Evolutionary conservation across 2,888 invertebrate species (phyloP).

Genomic region (Tupiocoris notatus): DNA sequence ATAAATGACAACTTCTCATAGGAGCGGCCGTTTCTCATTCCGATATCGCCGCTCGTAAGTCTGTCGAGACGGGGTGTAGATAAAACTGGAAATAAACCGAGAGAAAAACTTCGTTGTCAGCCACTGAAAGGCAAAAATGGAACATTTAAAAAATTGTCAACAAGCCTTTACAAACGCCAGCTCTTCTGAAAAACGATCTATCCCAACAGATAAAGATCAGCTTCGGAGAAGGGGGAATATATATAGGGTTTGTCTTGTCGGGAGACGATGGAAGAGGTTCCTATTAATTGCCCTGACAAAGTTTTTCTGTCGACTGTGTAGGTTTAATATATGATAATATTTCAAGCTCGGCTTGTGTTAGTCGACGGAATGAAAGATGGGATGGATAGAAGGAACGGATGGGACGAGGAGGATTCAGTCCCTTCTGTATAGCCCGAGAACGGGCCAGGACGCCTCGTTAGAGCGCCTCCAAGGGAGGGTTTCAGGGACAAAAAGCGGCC

Average conservation of each 20-base stretch:
- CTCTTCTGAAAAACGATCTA: constrained; percentile 38
- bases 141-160: constrained; percentile 41
- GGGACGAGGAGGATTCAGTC: not conserved
- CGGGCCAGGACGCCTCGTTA: constrained; percentile 41
- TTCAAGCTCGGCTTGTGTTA: constrained; percentile 40
- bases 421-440: constrained; percentile 28
- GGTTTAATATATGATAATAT: constrained; percentile 42
- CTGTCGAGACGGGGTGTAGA: constrained; percentile 25
- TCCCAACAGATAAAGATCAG: constrained; percentile 39
- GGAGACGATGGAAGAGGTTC: constrained; percentile 19
- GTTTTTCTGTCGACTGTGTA: constrained; percentile 42
- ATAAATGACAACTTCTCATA: constrained; percentile 30
- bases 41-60: constrained; percentile 36
- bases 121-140: constrained; percentile 38
- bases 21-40: constrained; percentile 31
- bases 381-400: not conserved
- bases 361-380: not conserved
- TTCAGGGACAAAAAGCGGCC: constrained; percentile 35
- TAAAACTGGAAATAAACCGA: constrained; percentile 6
- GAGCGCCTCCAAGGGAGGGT: not conserved
- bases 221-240: constrained; percentile 18
- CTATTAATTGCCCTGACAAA: constrained; percentile 41
- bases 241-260: constrained; percentile 29
- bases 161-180: constrained; percentile 41
- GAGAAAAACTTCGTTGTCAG: constrained; percentile 33